Evolutionary conservation across 2,797 vertebrate genomes (phyloP).

Genomic region (Thripadectes ignobilis): DNA sequence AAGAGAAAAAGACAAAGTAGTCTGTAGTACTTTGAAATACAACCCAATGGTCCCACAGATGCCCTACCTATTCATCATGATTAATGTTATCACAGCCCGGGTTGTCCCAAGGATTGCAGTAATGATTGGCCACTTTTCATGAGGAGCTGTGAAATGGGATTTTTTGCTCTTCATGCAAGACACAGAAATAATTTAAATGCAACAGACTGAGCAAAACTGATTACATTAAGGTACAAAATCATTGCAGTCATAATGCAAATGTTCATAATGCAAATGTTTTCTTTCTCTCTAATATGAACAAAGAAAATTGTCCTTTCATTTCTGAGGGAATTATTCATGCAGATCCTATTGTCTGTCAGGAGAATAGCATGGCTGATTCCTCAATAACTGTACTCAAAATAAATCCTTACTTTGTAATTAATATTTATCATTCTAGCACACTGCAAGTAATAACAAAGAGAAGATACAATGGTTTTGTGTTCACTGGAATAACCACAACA

Average conservation of each 20-base stretch:
- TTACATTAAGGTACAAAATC: constrained; percentile 15
- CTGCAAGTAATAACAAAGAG: not conserved
- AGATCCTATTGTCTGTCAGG: not conserved
- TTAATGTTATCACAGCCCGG: not conserved
- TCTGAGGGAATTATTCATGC: not conserved
- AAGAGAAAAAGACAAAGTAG: not conserved
- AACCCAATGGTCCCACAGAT: not conserved
- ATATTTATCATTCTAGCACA: not conserved
- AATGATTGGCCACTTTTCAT: not conserved
- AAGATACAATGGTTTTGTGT: not conserved
- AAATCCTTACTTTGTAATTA: not conserved
- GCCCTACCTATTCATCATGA: not conserved
- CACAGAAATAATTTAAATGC: constrained; percentile 8
- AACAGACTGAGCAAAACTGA: constrained; percentile 14
- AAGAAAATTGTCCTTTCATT: not conserved
- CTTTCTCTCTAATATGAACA: not conserved
- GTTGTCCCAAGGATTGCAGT: not conserved
- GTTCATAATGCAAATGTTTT: constrained; percentile 38
- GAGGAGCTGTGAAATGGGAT: not conserved
- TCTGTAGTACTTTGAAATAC: not conserved
- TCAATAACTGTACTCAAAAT: not conserved
- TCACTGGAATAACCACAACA: not conserved
- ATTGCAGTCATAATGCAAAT: constrained; percentile 2
- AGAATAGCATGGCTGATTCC: not conserved
- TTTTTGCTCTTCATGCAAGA: not conserved